A percentile compares a stretch with the other conserved stretches of the same genome.
These are phyloP conservation scores for Tyria jacobaeae DNA, from an alignment of 2,888 invertebrate species.

Conservation along the genomic window DNA sequence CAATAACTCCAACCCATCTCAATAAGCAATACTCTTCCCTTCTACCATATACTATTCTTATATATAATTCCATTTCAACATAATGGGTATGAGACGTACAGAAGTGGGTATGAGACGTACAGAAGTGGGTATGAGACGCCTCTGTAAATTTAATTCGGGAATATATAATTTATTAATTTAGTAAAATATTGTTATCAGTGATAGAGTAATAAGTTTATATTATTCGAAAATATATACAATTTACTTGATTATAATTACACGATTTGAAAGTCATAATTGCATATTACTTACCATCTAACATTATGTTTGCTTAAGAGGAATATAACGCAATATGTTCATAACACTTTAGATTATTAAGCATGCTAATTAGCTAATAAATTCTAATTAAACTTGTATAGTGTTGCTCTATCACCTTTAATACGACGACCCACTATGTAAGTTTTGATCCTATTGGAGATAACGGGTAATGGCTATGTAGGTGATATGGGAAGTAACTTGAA, in stretches of 20 bases:
- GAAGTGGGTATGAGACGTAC: no score
- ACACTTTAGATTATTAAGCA: constrained; percentile 18
- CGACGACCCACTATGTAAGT: constrained; percentile 6
- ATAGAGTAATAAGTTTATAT: neutral
- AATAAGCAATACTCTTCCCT: no score
- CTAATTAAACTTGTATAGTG: constrained; percentile 17
- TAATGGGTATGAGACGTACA: no score
- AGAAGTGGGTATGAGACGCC: no score
- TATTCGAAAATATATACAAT: neutral
- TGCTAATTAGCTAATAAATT: constrained; percentile 27
- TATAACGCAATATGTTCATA: constrained; percentile 14
- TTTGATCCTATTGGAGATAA: constrained; percentile 14
- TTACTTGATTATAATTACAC: neutral
- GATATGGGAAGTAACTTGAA: constrained; percentile 1
- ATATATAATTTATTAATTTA: neutral
- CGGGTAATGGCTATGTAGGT: constrained; percentile 16
- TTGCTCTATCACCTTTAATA: constrained; percentile 22
- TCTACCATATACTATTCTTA: no score
- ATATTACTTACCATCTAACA: neutral
- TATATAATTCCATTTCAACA: no score
- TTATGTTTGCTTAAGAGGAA: constrained; percentile 5
- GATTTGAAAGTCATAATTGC: neutral
- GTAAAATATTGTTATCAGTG: neutral
- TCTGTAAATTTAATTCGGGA: neutral
- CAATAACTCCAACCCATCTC: no score